Evolutionary conservation across 30 jellyfish, hydroid and myxozoan genomes (phyloP), one percentile per base, ranked within the genome.

Genomic region (Aurelia sp.): DNA sequence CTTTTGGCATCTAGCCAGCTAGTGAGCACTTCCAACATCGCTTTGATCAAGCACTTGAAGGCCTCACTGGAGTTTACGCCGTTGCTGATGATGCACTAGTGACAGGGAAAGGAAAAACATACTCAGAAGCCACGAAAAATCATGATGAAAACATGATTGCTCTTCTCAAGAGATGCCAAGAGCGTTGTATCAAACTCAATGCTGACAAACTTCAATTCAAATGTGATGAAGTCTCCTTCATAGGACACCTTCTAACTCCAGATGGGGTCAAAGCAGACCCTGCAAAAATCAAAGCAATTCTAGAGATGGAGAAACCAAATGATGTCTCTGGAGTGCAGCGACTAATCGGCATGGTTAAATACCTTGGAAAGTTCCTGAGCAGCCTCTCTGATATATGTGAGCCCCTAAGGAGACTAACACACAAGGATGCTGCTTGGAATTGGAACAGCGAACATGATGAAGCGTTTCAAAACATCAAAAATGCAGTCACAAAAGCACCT

Each of bases 1-100:
- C 80, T 1, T 69, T 27, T 38, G 19, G 62, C 40, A 69, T 69
- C 62, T 50, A 33, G 48, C 62, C 80, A 19, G 80, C 80, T n/a
- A 69, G 80, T 69, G 80, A 33, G 80, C 80, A 69, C 30, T 69
- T 69, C 62, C 65, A 69, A 33, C 50, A 38, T 4, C 50, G 9
- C 50, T 38, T 38, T 38, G 7, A 38, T 7, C 50, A 38, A 38
- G 50, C 50, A 38, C 50, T 7, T 38, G 50, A 0, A 0, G 50
- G 50, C 50, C 50, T 38, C 9, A 38, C 50, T 22, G 78, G 78
- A 16, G 24, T 60, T 22, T 57, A 77, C 33, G 88, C 88, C 13
- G 78, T 77, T 35, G 67, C 78, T 57, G 88, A 57, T 58, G 88
- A 77, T 60, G 79, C 69, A 20, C 88, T 77, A 27, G 33, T 27